These are phyloP conservation scores for Sinelater perroti DNA, from an alignment of 2,888 invertebrate species.

Conservation along the genomic window DNA sequence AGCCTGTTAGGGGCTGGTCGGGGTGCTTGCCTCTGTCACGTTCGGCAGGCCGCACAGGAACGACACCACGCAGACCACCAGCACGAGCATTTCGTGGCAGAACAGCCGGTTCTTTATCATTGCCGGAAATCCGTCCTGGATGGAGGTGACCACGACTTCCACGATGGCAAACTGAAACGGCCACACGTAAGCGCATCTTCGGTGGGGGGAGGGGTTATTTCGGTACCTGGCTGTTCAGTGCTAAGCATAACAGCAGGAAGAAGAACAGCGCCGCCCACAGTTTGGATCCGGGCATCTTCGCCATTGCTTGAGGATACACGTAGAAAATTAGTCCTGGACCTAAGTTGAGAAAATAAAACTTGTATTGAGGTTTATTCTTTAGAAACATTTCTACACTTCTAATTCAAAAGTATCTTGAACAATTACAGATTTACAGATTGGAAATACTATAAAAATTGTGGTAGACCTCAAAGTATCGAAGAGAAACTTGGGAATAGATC, in stretches of 20 bases:
- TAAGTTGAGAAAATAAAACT: constrained; percentile 37
- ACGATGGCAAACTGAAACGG: constrained; percentile 85
- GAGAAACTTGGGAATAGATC: no score
- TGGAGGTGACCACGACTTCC: constrained; percentile 92
- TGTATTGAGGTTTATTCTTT: no score
- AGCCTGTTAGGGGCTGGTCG: no score
- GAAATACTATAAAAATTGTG: no score
- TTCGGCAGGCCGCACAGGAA: constrained; percentile 88
- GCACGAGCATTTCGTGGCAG: constrained; percentile 86
- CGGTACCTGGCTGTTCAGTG: constrained; percentile 88
- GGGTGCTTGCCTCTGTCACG: constrained; percentile 74
- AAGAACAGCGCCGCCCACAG: constrained; percentile 91
- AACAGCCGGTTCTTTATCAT: constrained; percentile 84
- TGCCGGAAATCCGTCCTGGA: constrained; percentile 91
- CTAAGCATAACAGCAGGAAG: constrained; percentile 88
- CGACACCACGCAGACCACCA: constrained; percentile 84
- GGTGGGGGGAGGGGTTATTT: no score
- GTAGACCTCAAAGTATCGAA: no score
- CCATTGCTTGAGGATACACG: constrained; percentile 92
- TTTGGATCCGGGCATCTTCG: constrained; percentile 91
- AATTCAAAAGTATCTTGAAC: no score
- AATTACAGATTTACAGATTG: no score
- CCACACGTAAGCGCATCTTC: no score
- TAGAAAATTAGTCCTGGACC: constrained; percentile 90
- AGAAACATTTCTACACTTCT: no score